Percentiles rank a stretch among this genome's conserved stretches.
These are phyloP conservation scores for Cladopsammia gracilis DNA, from an alignment of 64 coral and sea anemone species.

Conservation along the genomic window DNA sequence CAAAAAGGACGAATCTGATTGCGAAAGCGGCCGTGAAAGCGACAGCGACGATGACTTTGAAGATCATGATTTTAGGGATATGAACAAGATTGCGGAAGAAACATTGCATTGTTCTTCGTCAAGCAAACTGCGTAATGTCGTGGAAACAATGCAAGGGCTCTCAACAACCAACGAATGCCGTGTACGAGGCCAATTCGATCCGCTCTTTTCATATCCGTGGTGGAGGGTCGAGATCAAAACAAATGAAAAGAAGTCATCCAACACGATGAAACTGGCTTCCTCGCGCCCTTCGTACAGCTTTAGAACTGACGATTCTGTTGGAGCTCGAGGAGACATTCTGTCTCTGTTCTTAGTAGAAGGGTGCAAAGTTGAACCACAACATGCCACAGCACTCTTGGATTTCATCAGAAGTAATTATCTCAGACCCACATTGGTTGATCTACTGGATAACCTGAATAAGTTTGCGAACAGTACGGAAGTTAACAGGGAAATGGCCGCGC, in stretches of 20 bases:
- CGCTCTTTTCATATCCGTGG: neutral
- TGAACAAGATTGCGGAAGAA: too few relatives aligned
- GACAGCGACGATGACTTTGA: too few relatives aligned
- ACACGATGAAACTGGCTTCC: neutral
- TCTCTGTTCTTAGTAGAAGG: neutral
- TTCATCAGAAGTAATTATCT: neutral
- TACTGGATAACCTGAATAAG: slow-evolving; percentile 3
- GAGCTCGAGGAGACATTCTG: neutral
- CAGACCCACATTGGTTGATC: neutral
- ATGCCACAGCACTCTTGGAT: neutral
- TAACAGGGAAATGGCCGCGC: neutral
- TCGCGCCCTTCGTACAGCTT: slow-evolving; percentile 4
- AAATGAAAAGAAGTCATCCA: neutral
- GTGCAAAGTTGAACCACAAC: neutral
- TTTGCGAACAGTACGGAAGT: neutral
- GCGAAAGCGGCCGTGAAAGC: too few relatives aligned
- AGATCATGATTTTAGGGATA: too few relatives aligned
- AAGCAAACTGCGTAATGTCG: neutral
- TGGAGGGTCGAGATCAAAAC: neutral
- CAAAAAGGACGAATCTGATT: too few relatives aligned
- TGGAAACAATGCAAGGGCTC: neutral
- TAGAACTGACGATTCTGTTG: neutral
- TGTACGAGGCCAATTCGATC: slow-evolving; percentile 8
- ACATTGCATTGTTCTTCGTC: too few relatives aligned
- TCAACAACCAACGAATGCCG: too few relatives aligned